phyloP scores from a whole-genome alignment of 2,113 vertebrate genomes.

The Ctenomys sociabilis region DNA sequence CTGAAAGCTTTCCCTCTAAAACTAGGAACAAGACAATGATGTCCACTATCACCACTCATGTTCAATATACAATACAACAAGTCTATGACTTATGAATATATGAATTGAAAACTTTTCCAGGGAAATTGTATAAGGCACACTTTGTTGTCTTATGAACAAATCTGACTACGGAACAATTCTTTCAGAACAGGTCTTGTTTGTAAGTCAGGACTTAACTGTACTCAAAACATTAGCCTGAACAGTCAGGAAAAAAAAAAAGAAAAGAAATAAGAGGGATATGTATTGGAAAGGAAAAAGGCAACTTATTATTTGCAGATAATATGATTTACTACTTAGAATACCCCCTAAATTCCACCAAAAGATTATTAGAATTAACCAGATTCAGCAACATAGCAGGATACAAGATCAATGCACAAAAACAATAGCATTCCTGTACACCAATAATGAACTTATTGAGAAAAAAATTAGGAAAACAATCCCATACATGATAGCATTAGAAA shows the following conservation, averaged over 20 bases:
- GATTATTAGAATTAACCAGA: background rate
- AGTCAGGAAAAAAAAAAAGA: background rate
- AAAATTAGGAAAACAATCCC: background rate
- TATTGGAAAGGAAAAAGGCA: background rate
- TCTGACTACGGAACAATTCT: background rate
- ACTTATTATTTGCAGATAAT: background rate
- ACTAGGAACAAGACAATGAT: background rate
- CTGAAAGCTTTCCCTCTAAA: background rate
- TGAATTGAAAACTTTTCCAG: background rate
- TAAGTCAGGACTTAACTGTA: background rate
- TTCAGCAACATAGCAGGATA: background rate
- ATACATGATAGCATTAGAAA: background rate
- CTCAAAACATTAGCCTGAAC: background rate
- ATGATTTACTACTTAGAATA: background rate
- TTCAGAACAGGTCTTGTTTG: background rate
- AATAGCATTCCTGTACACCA: background rate
- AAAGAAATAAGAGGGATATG: background rate
- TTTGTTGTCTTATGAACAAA: background rate
- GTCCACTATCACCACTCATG: background rate
- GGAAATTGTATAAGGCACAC: background rate
- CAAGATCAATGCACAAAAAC: background rate
- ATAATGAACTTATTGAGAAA: background rate
- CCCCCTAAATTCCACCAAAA: background rate
- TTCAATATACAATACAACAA: background rate
- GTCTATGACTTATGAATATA: background rate